Evolutionary conservation across 1,140 invertebrate genomes (phyloP).

Genomic region (Ostrea denselamellosa): DNA sequence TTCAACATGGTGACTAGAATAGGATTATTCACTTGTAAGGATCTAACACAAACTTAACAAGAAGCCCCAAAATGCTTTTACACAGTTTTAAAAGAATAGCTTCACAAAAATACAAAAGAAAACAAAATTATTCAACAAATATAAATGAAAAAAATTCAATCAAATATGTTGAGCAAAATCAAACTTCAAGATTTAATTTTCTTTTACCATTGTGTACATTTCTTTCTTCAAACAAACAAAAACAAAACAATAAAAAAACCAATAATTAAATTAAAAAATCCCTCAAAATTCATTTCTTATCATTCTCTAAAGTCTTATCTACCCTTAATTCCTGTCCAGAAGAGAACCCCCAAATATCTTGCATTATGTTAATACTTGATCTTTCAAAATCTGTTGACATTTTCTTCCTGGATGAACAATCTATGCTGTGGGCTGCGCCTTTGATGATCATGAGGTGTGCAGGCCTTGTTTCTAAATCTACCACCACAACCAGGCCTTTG

Average conservation of each 20-base stretch:
- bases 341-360: background rate
- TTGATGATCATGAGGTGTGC: background rate
- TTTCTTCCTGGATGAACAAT: background rate
- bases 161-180: background rate
- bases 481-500: slow-evolving; percentile 33
- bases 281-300: no score
- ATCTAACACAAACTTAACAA: background rate
- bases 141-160: background rate
- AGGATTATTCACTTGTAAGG: background rate
- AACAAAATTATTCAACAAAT: background rate
- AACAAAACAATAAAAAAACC: background rate
- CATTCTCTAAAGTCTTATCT: no score
- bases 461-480: background rate
- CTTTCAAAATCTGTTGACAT: background rate
- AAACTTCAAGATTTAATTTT: background rate
- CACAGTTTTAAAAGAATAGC: background rate
- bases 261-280: no score
- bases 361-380: background rate
- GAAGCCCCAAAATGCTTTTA: background rate
- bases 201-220: background rate
- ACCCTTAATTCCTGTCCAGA: background rate
- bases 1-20: background rate
- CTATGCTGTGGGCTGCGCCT: slow-evolving; percentile 5
- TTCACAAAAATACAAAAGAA: background rate
- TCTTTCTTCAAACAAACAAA: background rate